Evolutionary conservation across 2,888 invertebrate species (phyloP).

Genomic region (Drosophila prostipennis): DNA sequence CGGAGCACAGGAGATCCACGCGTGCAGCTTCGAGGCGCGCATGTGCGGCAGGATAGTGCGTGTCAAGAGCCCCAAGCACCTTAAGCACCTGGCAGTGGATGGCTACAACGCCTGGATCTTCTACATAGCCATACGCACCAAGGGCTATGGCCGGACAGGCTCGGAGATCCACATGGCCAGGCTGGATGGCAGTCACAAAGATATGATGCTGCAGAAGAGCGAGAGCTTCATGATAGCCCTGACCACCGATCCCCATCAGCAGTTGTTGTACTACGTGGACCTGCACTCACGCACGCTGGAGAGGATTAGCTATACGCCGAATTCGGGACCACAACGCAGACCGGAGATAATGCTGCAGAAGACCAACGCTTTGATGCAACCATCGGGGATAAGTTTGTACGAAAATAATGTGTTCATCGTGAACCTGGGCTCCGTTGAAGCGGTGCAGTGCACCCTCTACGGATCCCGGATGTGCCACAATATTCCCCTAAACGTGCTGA

Average conservation of each 20-base stretch:
- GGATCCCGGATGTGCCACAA: constrained; percentile 85
- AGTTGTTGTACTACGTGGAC: constrained; percentile 91
- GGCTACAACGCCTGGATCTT: constrained; percentile 86
- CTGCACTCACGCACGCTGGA: constrained; percentile 86
- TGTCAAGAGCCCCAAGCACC: constrained; percentile 54
- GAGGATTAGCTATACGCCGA: constrained; percentile 83
- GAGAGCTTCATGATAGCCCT: constrained; percentile 84
- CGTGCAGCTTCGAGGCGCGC: constrained; percentile 85
- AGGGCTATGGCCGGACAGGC: constrained; percentile 84
- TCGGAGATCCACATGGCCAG: constrained; percentile 85
- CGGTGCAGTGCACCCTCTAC: constrained; percentile 87
- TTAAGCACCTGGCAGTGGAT: constrained; percentile 88
- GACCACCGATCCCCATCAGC: constrained; percentile 85
- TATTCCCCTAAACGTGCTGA: constrained; percentile 84
- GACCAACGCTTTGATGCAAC: constrained; percentile 85
- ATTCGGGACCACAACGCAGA: constrained; percentile 3
- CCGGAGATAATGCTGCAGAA: constrained; percentile 85
- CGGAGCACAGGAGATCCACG: constrained; percentile 84
- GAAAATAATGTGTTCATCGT: constrained; percentile 92
- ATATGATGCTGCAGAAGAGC: constrained; percentile 83
- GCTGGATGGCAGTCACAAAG: constrained; percentile 85
- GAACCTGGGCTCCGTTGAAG: constrained; percentile 85
- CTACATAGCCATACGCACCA: constrained; percentile 85
- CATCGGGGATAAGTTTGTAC: constrained; percentile 89
- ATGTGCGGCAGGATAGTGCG: constrained; percentile 86